phyloP scores from a whole-genome alignment of 2,888 invertebrate species.

The Hirtodrosophila alboralis region DNA sequence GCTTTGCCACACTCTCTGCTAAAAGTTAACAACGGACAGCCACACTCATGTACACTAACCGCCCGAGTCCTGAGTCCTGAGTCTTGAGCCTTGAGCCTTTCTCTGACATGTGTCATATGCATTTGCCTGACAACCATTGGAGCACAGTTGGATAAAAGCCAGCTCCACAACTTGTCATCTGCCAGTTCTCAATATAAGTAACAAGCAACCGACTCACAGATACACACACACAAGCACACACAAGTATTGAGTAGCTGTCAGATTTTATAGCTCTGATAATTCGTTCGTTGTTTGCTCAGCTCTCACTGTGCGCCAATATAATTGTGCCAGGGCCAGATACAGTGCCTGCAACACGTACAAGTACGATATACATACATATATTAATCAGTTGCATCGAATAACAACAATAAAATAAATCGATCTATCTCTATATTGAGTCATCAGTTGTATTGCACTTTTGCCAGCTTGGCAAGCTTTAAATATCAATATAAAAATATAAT shows the following conservation, averaged over 20 bases:
- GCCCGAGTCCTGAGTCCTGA: slow-evolving; percentile 26
- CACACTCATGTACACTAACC: slow-evolving; percentile 34
- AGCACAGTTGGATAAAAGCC: no score
- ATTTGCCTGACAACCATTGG: slow-evolving; percentile 58
- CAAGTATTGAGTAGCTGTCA: slow-evolving; percentile 65
- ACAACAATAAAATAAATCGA: no score
- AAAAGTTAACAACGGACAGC: slow-evolving; percentile 13
- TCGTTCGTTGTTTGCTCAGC: slow-evolving; percentile 47
- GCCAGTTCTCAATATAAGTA: background rate
- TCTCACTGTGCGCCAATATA: slow-evolving; percentile 42
- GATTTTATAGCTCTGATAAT: slow-evolving; percentile 62
- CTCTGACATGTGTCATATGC: slow-evolving; percentile 74
- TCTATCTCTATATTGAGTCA: no score
- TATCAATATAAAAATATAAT: no score
- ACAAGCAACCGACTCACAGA: slow-evolving; percentile 2
- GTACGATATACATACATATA: background rate
- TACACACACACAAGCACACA: no score
- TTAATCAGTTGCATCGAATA: slow-evolving; percentile 1
- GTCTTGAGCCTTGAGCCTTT: slow-evolving; percentile 31
- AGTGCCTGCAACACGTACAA: slow-evolving; percentile 16
- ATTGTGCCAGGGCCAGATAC: slow-evolving; percentile 25
- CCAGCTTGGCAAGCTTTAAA: no score
- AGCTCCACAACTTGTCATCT: slow-evolving; percentile 29
- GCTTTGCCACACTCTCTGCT: slow-evolving; percentile 45
- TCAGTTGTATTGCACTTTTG: no score